Evolutionary conservation across 92 coral and sea anemone genomes (phyloP), one percentile per base, ranked within the genome.

Genomic region (Muricea muricata): DNA sequence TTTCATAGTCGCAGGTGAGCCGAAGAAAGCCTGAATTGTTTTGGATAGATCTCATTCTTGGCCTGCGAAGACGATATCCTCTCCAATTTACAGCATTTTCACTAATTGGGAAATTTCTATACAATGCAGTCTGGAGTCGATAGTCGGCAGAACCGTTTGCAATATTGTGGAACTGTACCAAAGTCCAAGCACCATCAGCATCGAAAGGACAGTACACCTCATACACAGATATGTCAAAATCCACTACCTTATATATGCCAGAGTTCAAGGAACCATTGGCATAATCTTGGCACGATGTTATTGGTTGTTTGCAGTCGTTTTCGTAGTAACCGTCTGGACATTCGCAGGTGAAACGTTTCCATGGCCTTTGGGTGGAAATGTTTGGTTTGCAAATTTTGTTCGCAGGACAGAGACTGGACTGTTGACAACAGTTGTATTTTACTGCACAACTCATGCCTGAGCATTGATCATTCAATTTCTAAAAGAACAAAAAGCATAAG

Each of bases 281-380:
- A 52, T 52, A 52, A 3, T 25, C 26, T 1, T 17, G 1, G 7
- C 60, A 52, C 20, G 60, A 52, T 20, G 23, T 20, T 4, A 52
- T 52, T 18, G 7, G 60, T 25, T 52, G 24, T 3, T 52, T 25
- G 20, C 60, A 52, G 60, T 52, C 20, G 26, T 52, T 10, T 18
- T 25, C 60, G 20, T 52, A 10, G 60, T 52, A 20, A 52, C 60
- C 60, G 20, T 13, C 60, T 0, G 60, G 23, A 10, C 60, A 52
- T 52, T 52, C 60, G 60, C 60, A 52, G 60, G 60, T 52, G 20
- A 52, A 52, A 52, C 60, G 60, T 52, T 52, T 52, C 60, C 60
- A 63, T 3, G 70, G 70, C 37, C 30, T 14, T 1, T 0, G 31
- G 12, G 30, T 35, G 13, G 70, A 63, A 6, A 1, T 63, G 70